Base-by-base conservation (phyloP, 2,113 vertebrate genomes). In the Brienomyrus longianalis region DNA sequence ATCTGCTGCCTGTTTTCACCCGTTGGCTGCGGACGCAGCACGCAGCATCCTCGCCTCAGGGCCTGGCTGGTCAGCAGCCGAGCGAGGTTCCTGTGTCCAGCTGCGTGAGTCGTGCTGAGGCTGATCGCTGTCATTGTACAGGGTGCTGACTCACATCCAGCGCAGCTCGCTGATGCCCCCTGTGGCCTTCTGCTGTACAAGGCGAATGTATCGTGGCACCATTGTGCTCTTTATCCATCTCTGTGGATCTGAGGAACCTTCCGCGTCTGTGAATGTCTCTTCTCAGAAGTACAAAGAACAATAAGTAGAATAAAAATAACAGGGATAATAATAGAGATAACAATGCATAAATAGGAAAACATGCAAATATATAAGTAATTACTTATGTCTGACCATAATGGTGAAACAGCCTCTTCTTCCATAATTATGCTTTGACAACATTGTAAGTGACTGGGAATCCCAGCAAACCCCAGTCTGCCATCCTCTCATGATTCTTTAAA, bases 1-100 rank as follows among this genome's bases (percentile, higher is more conserved):
- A 93, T 93, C 92, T 95, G 93, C 90, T 90, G 47, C 52, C 45
- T 90, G 90, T 90, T 92, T 92, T 91, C 90, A 84, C 86, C 88
- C 90, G 86, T 92, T 92, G 92, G 94, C 94, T 95, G 92, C 95
- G 56, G 56, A 59, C 5, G 7, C 91, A 92, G 94, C 90, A 91
- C 90, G 66, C 10, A 8, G 39, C 39, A 39, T 39, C 39, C 39
- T 39, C 39, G 2, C 39, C 39, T 39, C 39, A 39, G 39, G 39
- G 39, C 39, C 2, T 39, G 39, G 39, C 39, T 39, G 39, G 39
- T 39, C 39, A 39, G 35, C 43, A 50, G 47, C 43, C 3, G 8
- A 50, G 21, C 5, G 17, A 43, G 17, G 6, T 6, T 0, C n/a
- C 27, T 6, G 27, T 0, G 15, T 23, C 13, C 51, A 17, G 10